A percentile compares a stretch with the other conserved stretches of the same genome.
phyloP scores from a whole-genome alignment of 2,797 vertebrate species.

The Gymnothorax reevesii region DNA sequence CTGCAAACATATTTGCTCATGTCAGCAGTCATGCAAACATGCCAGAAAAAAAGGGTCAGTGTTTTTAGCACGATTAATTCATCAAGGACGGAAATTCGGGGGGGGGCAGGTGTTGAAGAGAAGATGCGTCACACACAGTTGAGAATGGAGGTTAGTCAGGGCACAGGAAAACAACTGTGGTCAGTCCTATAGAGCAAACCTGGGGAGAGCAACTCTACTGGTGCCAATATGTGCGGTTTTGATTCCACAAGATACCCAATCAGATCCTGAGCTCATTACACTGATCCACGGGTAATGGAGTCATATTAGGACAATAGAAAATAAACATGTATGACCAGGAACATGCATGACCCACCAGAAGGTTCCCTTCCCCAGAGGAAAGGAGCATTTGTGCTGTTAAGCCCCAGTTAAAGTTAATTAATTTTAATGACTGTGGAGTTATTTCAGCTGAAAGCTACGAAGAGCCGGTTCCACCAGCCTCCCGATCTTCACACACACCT shows the following conservation, averaged over 20 bases:
- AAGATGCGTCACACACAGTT: neutral
- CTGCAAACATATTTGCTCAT: neutral
- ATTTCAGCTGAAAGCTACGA: neutral
- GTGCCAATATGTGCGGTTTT: neutral
- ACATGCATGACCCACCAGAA: neutral
- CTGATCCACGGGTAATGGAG: neutral
- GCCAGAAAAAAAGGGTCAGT: neutral
- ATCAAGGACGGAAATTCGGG: neutral
- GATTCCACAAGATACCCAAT: neutral
- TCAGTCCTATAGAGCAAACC: neutral
- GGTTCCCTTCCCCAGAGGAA: neutral
- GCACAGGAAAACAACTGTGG: neutral
- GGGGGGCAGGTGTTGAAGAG: neutral
- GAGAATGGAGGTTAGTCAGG: neutral
- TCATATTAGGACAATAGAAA: neutral
- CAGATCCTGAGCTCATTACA: neutral
- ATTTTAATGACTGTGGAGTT: neutral
- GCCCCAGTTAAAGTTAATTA: neutral
- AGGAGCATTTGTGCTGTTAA: neutral
- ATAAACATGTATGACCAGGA: too few relatives aligned
- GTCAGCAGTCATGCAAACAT: neutral
- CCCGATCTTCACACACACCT: neutral
- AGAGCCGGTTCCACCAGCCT: neutral
- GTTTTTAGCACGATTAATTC: neutral
- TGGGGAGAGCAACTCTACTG: neutral